A percentile compares a stretch with the other conserved stretches of the same genome.
Conservation (phyloP, 2,113 vertebrate species). For the Pantherophis guttatus region DNA sequence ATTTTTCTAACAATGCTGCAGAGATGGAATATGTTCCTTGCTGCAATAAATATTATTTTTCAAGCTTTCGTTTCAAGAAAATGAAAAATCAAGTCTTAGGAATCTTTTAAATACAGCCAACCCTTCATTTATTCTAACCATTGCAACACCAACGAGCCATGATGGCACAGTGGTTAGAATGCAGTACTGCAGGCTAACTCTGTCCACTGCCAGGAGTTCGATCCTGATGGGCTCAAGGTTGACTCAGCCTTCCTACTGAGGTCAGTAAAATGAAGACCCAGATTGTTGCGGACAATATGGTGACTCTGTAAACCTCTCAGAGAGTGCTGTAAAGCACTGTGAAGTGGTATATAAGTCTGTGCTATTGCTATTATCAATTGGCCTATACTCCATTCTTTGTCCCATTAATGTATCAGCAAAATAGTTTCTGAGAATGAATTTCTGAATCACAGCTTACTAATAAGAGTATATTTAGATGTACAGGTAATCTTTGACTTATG, state of each 20-base stretch:
- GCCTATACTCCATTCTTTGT: neutral
- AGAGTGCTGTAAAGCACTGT: neutral
- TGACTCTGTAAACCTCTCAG: neutral
- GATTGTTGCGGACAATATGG: neutral
- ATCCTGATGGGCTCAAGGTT: neutral
- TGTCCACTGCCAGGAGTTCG: neutral
- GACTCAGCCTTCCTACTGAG: neutral
- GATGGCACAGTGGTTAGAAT: neutral
- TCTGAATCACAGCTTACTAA: neutral
- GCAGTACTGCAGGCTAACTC: neutral
- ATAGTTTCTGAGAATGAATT: neutral
- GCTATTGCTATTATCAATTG: neutral
- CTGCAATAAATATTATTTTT: slow-evolving; percentile 15
- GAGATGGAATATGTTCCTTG: neutral
- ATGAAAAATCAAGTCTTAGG: slow-evolving; percentile 1
- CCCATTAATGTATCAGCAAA: neutral
- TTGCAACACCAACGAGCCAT: neutral
- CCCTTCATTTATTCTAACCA: neutral
- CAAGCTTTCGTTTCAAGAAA: slow-evolving; percentile 24
- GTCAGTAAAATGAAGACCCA: neutral
- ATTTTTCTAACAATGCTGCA: neutral
- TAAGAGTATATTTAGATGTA: neutral
- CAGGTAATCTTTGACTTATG: neutral
- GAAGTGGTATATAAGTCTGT: neutral
- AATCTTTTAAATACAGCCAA: neutral